phyloP scores from a whole-genome alignment of 1,140 invertebrate genomes.

The Drosophila fuyamai region DNA sequence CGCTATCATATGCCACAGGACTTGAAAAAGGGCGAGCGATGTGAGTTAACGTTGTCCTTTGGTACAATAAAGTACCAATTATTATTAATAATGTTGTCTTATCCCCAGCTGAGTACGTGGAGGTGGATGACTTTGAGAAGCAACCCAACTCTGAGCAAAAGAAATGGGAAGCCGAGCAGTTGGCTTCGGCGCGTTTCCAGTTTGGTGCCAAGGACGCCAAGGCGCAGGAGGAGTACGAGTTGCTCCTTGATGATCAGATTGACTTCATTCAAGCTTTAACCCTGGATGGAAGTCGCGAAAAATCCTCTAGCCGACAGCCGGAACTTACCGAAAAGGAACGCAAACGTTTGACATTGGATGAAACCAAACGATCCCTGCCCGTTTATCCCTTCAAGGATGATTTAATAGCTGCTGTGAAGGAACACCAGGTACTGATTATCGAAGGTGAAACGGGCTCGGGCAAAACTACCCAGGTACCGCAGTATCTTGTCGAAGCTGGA shows the following conservation, averaged over 20 bases:
- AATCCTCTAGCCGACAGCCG: conserved; percentile 85
- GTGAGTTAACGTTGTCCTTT: conserved; percentile 11
- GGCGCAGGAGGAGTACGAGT: conserved; percentile 94
- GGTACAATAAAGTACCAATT: not conserved
- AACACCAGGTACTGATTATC: conserved; percentile 97
- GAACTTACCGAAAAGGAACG: conserved; percentile 89
- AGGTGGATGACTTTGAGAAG: conserved; percentile 94
- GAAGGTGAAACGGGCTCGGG: conserved; percentile 99
- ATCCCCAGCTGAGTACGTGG: conserved; percentile 89
- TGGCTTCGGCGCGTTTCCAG: conserved; percentile 94
- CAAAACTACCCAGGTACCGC: conserved; percentile 99
- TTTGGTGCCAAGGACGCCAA: conserved; percentile 94
- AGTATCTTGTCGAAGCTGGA: conserved; percentile 97
- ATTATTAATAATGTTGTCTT: not conserved
- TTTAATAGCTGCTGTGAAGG: conserved; percentile 93
- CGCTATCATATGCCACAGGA: conserved; percentile 97
- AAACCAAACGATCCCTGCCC: conserved; percentile 96
- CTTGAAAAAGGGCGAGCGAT: conserved; percentile 88
- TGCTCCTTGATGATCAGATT: conserved; percentile 97
- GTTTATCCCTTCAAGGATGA: conserved; percentile 97
- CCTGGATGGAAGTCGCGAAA: conserved; percentile 92
- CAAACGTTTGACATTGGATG: conserved; percentile 94
- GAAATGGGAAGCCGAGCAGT: conserved; percentile 99
- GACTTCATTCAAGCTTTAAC: conserved; percentile 98
- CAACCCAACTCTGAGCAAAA: conserved; percentile 96